Evolutionary conservation across 2,888 invertebrate species (phyloP).

Genomic region (Limnephilus marmoratus): DNA sequence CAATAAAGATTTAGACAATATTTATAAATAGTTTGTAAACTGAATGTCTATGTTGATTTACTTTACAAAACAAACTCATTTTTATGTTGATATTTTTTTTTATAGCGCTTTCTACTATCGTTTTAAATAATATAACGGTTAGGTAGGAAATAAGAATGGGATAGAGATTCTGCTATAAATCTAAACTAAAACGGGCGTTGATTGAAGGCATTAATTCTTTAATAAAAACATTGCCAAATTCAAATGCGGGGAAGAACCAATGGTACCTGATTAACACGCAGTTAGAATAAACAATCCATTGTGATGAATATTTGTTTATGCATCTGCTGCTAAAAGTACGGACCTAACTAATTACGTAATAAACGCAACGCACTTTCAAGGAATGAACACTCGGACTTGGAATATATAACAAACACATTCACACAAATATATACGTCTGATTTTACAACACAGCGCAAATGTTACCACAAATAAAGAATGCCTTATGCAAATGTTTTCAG

Average conservation of each 20-base stretch:
- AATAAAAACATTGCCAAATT: background rate
- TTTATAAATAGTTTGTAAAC: background rate
- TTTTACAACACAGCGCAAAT: background rate
- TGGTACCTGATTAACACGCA: constrained; percentile 7
- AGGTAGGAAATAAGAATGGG: constrained; percentile 5
- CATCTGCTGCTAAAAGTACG: background rate
- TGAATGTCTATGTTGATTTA: background rate
- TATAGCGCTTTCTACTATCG: background rate
- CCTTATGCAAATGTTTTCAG: background rate
- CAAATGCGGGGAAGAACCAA: background rate
- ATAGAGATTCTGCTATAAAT: constrained; percentile 9
- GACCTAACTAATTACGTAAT: background rate
- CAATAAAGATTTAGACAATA: background rate
- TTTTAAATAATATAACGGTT: background rate
- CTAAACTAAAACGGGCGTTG: background rate
- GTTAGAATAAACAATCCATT: background rate
- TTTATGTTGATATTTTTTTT: too few species aligned
- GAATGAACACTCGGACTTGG: constrained; percentile 45
- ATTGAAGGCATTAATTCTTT: background rate
- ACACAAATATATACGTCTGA: constrained; percentile 3
- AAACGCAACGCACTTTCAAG: background rate
- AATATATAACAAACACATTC: constrained; percentile 33
- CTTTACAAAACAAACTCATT: background rate
- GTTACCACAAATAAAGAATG: background rate
- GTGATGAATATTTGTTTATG: background rate